A percentile compares a stretch with the other conserved stretches of the same genome.
Conservation (phyloP, 2,113 vertebrate species). For the Salvator merianae region DNA sequence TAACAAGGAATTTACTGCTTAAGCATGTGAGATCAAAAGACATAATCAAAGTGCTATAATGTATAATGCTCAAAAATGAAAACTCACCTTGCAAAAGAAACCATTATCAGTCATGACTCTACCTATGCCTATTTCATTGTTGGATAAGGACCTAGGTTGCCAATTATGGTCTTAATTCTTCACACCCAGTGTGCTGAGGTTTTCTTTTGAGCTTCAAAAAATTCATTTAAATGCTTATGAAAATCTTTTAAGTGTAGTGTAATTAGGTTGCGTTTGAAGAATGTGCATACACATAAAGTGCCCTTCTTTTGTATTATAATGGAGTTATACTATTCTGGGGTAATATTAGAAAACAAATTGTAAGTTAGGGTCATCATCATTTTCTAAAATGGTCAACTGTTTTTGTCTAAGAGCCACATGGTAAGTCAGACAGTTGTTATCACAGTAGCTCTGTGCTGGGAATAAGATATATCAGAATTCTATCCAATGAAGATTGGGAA, state of each 20-base stretch:
- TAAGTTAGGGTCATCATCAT: background rate
- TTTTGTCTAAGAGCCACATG: background rate
- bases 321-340: background rate
- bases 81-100: background rate
- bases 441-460: background rate
- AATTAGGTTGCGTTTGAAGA: background rate
- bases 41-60: background rate
- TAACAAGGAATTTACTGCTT: slow-evolving; percentile 34
- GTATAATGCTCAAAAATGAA: slow-evolving; percentile 20
- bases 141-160: background rate
- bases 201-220: background rate
- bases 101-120: background rate
- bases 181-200: background rate
- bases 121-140: background rate
- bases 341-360: background rate
- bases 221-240: background rate
- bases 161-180: slow-evolving; percentile 4
- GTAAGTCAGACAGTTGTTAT: background rate
- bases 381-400: too few species aligned
- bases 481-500: too few species aligned
- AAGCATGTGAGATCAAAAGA: slow-evolving; percentile 21
- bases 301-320: background rate
- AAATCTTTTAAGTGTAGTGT: background rate
- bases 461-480: too few species aligned
- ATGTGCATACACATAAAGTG: background rate